Base-by-base conservation (phyloP, 2,113 vertebrate genomes). In the Castor canadensis region DNA sequence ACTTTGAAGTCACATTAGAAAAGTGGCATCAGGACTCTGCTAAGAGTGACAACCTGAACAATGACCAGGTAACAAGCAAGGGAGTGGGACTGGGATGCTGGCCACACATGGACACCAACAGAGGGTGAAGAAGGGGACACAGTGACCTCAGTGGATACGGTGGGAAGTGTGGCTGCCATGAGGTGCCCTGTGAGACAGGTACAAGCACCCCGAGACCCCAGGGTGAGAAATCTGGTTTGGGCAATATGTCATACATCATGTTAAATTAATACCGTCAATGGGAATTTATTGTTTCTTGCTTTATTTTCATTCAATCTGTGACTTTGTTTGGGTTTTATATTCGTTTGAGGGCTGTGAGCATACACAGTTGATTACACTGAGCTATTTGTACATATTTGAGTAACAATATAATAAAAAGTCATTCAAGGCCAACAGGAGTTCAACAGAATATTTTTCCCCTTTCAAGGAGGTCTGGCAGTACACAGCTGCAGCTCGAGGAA, bases 141-240 rank as follows among this genome's bases (percentile, higher is more conserved):
- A 8, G 22, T 26, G 7, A 26, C 58, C 58, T 26, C 24, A 60
- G 58, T 28, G 58, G 6, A 60, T 9, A 20, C 58, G 1, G 22
- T 60, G 20, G 76, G 67, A 8, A 52, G 5, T 0, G 5, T 1
- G 3, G 77, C 11, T n/a, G 75, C 6, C 38, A 2, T 0, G 2
- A 10, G 76, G 26, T 4, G 0, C 62, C 85, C 43, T 0, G 4
- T 0, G 54, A n/a, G 0, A 9, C 5, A 0, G 49, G 79, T 1
- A 6, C 19, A n/a, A n/a, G n/a, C n/a, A n/a, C n/a, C n/a, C 84
- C 1, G n/a, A 4, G 0, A 0, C 38, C 60, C 28, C 0, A 6
- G 2, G 0, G 77, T 2, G 69, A 79, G 90, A 82, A 15, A 26
- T 19, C 6, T 22, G 24, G 66, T 4, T 35, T 76, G 85, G 9